Percentiles rank a stretch among this genome's conserved stretches.
phyloP scores from a whole-genome alignment of 2,113 vertebrate species.

The Cephalopholis sonnerati region DNA sequence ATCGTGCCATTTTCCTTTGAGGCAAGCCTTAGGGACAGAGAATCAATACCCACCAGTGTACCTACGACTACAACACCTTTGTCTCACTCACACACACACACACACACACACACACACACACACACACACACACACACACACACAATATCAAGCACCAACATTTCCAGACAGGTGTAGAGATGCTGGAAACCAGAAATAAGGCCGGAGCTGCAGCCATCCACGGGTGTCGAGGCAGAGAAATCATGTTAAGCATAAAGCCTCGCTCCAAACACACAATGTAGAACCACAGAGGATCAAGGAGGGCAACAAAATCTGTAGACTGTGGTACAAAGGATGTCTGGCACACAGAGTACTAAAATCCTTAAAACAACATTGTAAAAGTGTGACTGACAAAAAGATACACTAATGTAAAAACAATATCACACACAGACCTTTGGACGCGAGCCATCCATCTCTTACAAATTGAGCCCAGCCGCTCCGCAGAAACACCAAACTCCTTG shows the following conservation, averaged over 20 bases:
- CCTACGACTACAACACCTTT: conserved; percentile 28
- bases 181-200: conserved; percentile 10
- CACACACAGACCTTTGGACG: conserved; percentile 83
- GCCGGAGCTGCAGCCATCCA: background rate
- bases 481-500: conserved; percentile 83
- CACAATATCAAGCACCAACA: conserved; percentile 36
- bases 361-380: conserved; percentile 1
- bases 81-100: conserved; percentile 18
- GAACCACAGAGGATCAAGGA: background rate
- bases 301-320: background rate
- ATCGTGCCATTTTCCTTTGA: conserved; percentile 54
- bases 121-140: background rate
- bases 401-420: conserved; percentile 60
- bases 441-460: conserved; percentile 84
- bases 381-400: conserved; percentile 7
- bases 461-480: conserved; percentile 81
- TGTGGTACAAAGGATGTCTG: background rate
- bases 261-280: background rate
- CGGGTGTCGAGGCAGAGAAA: background rate
- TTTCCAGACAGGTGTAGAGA: conserved; percentile 9
- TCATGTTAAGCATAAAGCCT: background rate
- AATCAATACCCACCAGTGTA: conserved; percentile 65
- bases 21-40: conserved; percentile 41
- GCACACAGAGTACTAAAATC: background rate
- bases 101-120: no score